Conservation (phyloP, 2,113 vertebrate genomes). For the Mesoclemmys tuberculata region DNA sequence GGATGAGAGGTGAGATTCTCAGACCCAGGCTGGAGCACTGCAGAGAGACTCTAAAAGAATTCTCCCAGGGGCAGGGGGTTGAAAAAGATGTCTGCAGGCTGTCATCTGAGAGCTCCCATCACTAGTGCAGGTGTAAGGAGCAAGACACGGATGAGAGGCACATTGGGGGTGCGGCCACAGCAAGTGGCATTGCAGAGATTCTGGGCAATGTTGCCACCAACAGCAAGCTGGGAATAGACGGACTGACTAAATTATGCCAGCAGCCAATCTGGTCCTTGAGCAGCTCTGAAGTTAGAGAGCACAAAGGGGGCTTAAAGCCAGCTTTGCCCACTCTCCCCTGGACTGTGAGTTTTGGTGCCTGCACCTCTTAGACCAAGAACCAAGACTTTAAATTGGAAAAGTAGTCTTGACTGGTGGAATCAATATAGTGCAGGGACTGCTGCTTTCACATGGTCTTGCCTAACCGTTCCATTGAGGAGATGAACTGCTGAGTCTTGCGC, state of each 20-base stretch:
- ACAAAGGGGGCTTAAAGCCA: not conserved
- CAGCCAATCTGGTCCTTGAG: not conserved
- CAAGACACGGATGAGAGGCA: not conserved
- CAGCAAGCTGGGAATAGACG: not conserved
- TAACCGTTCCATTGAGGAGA: fast-evolving
- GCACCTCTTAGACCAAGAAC: not conserved
- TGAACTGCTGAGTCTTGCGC: fast-evolving
- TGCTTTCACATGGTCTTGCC: fast-evolving
- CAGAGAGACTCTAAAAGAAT: not conserved
- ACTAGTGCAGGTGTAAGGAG: not conserved
- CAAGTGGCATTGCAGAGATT: not conserved
- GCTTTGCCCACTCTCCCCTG: not conserved
- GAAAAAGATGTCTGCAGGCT: not conserved
- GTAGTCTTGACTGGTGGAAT: not conserved
- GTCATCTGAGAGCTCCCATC: not conserved
- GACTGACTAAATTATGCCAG: not conserved
- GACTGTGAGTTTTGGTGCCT: not conserved
- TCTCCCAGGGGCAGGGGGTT: not conserved
- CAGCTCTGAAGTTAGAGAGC: not conserved
- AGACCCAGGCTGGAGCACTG: not conserved
- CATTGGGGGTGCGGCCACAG: not conserved
- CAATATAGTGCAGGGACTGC: not conserved
- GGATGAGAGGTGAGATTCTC: not conserved
- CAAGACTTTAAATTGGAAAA: not conserved
- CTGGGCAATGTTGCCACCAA: not conserved